phyloP scores from a whole-genome alignment of 2,888 invertebrate species.

The Mesorhabditis spiculigera region DNA sequence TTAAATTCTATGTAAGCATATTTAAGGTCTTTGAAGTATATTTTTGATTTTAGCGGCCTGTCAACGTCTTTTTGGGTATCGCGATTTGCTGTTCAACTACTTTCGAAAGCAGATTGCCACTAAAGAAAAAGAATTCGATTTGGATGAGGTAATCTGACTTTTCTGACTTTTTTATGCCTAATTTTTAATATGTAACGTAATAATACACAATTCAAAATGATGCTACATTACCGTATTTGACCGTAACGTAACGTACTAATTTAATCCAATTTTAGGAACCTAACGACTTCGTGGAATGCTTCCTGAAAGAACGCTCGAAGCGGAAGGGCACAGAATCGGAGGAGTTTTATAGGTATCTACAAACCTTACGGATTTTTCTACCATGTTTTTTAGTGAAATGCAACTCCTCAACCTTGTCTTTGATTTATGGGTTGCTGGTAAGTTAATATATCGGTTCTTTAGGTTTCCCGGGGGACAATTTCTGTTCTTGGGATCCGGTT shows the following conservation, averaged over 20 bases:
- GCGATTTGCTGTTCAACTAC: not conserved
- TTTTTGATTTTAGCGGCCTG: not conserved
- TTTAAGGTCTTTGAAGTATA: not conserved
- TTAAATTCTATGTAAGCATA: not conserved
- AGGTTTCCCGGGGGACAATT: too few species aligned
- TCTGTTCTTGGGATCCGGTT: too few species aligned
- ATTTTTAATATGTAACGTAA: not conserved
- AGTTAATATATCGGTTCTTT: too few species aligned
- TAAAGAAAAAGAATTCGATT: not conserved
- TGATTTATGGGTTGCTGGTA: not conserved
- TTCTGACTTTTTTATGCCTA: not conserved
- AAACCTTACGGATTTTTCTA: too few species aligned
- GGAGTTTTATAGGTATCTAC: not conserved
- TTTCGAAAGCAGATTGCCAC: not conserved
- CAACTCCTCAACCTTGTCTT: constrained; percentile 2
- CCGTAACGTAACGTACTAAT: too few species aligned
- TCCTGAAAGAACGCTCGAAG: not conserved
- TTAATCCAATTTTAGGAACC: not conserved
- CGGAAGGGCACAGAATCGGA: not conserved
- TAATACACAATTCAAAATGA: too few species aligned
- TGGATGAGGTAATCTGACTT: constrained; percentile 1
- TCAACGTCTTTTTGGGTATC: not conserved
- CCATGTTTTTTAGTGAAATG: not conserved
- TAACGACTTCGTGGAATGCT: not conserved
- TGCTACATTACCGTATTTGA: too few species aligned